Percentiles rank a stretch among this genome's conserved stretches.
Evolutionary conservation across 53 echinoderm and acorn worm genomes (phyloP).

Genomic region (Glandiceps talaboti): DNA sequence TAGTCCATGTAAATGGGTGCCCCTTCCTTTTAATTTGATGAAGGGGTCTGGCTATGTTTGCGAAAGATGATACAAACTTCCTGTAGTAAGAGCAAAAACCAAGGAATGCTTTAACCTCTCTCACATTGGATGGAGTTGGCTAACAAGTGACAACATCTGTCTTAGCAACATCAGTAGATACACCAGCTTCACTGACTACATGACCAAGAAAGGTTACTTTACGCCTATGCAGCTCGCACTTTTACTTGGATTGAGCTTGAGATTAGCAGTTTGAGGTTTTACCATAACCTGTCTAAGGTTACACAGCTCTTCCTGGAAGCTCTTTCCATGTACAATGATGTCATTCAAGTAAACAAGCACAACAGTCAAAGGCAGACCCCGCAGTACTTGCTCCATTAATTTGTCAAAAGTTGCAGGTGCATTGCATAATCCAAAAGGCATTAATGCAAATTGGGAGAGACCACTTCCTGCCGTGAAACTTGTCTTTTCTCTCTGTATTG

Average conservation of each 20-base stretch:
- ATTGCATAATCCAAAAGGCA: constrained; percentile 36
- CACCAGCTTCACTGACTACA: constrained; percentile 9
- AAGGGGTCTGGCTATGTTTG: constrained; percentile 25
- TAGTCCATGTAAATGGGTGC: constrained; percentile 12
- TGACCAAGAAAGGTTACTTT: constrained; percentile 19
- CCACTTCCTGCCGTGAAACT: constrained; percentile 35
- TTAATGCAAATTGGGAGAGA: constrained; percentile 18
- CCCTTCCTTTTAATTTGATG: constrained; percentile 24
- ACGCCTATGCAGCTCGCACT: constrained; percentile 21
- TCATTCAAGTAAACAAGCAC: constrained; percentile 36
- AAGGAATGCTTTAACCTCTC: constrained; percentile 9
- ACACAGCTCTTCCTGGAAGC: constrained; percentile 13
- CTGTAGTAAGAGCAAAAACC: constrained; percentile 25
- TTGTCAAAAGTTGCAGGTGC: constrained; percentile 30
- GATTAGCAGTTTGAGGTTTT: constrained; percentile 11
- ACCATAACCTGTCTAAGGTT: constrained; percentile 11
- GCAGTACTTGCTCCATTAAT: constrained; percentile 30
- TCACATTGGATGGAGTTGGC: constrained; percentile 7
- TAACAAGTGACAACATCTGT: constrained; percentile 7
- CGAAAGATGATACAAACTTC: constrained; percentile 17
- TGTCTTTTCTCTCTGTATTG: constrained; percentile 29
- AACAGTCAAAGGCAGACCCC: constrained; percentile 30
- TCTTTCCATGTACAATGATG: constrained; percentile 18
- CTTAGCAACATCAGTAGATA: constrained; percentile 21
- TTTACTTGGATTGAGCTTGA: constrained; percentile 23